phyloP scores from a whole-genome alignment of 2,113 vertebrate species.

The Eclectus roratus region DNA sequence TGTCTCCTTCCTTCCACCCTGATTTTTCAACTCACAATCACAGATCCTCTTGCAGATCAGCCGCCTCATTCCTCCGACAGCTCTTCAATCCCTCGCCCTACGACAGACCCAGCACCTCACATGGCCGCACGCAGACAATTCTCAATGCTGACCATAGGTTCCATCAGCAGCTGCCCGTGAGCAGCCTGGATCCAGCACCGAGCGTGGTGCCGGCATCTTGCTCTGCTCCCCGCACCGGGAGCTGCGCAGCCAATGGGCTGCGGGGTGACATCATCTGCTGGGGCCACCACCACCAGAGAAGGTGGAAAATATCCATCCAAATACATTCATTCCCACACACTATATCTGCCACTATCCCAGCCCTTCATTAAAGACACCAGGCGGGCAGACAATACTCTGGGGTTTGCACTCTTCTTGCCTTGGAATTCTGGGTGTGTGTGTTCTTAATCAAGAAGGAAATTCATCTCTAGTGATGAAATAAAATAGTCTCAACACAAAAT shows the following conservation, averaged over 20 bases:
- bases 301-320: slow-evolving; percentile 83
- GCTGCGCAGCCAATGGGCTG: slow-evolving; percentile 85
- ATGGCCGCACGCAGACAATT: slow-evolving; percentile 73
- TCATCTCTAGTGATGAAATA: not conserved
- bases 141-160: slow-evolving; percentile 67
- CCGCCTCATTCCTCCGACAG: slow-evolving; percentile 91
- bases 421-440: not conserved
- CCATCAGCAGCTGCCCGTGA: slow-evolving; percentile 66
- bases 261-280: slow-evolving; percentile 93
- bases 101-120: slow-evolving; percentile 72
- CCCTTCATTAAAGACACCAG: not conserved
- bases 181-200: slow-evolving; percentile 74
- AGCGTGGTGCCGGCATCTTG: slow-evolving; percentile 84
- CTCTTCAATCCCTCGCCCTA: slow-evolving; percentile 76
- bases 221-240: slow-evolving; percentile 83
- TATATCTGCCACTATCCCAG: not conserved
- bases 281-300: slow-evolving; percentile 84
- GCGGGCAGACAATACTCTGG: not conserved
- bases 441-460: not conserved
- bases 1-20: slow-evolving; percentile 75
- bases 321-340: slow-evolving; percentile 67
- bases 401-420: not conserved
- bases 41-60: slow-evolving; percentile 98
- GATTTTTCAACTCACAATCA: slow-evolving; percentile 94
- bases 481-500: not conserved